Evolutionary conservation across 2,797 vertebrate species (phyloP), one percentile per base, ranked within the genome.

Genomic region (Chlorospingus flavigularis): DNA sequence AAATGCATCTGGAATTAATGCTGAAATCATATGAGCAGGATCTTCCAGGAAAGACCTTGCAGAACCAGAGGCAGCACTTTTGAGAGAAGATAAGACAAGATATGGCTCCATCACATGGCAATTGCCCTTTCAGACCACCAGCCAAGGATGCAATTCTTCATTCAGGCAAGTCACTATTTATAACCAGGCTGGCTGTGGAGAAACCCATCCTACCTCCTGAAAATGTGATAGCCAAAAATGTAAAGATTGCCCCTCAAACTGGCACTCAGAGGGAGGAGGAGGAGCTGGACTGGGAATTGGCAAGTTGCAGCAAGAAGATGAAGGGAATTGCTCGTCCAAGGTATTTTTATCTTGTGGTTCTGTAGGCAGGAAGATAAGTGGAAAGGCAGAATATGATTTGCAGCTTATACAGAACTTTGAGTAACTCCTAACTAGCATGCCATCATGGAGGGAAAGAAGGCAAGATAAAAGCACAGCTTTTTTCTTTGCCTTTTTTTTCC

Each of bases 261-360:
- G 48, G 28, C 25, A 54, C 39, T 77, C 28, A 45, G 17, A 82
- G 62, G 33, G 66, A 91, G 31, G 26, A 91, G 72, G 65, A 75
- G 65, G 73, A 93, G 82, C 51, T 88, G 43, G 65, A 63, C 43
- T 78, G 43, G 33, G 37, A 88, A 90, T 2, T 70, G 55, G 58
- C 75, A 94, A 83, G 66, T 23, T 66, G 48, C 66, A 91, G 66
- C 0, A 2, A 77, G 67, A 91, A 76, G 33, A 90, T 70, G 55
- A 93, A 92, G 51, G 24, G 62, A 92, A 90, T 66, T 86, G 58
- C 43, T 81, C 2, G 0, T 66, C 25, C 40, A 26, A 35, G 37
- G 25, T 81, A 83, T 86, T 94, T 97, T 94, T 83, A 88, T 67
- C 31, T 68, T 90, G 33, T 86, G 70, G 50, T 80, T 92, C 94